A percentile compares a stretch with the other conserved stretches of the same genome.
These are phyloP conservation scores for Polypterus bichir DNA, from an alignment of 2,113 vertebrate genomes.

Conservation along the genomic window DNA sequence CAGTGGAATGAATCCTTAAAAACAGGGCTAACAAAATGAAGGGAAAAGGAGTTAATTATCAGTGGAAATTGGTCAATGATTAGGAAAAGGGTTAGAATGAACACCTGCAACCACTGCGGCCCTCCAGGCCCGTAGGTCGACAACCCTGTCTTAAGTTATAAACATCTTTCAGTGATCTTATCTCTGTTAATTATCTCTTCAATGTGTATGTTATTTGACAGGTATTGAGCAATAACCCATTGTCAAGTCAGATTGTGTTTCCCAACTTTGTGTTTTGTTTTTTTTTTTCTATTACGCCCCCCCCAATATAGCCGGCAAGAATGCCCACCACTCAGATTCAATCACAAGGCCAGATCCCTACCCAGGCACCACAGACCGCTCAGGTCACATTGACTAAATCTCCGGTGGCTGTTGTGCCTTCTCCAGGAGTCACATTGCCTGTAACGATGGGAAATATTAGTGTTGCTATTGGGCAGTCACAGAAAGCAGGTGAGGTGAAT, in stretches of 20 bases:
- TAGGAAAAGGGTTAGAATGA: too few species aligned
- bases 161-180: too few species aligned
- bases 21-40: too few species aligned
- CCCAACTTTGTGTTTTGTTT: background rate
- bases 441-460: slow-evolving; percentile 74
- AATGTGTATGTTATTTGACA: too few species aligned
- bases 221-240: too few species aligned
- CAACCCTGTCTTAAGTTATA: too few species aligned
- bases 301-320: background rate
- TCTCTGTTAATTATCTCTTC: too few species aligned
- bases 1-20: too few species aligned
- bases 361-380: slow-evolving; percentile 58
- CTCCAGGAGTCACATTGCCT: slow-evolving; percentile 69
- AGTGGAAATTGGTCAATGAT: too few species aligned
- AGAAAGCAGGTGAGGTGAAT: slow-evolving; percentile 51
- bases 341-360: slow-evolving; percentile 60
- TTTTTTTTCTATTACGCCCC: background rate
- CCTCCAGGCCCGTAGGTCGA: too few species aligned
- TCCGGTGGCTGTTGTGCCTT: slow-evolving; percentile 69
- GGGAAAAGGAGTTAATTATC: too few species aligned
- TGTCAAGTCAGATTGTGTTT: background rate
- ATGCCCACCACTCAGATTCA: slow-evolving; percentile 61
- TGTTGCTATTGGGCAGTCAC: slow-evolving; percentile 65
- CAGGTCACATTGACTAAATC: slow-evolving; percentile 80
- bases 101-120: too few species aligned